These are phyloP conservation scores for Drosophila niveifrons DNA, from an alignment of 2,888 invertebrate genomes.

Conservation along the genomic window DNA sequence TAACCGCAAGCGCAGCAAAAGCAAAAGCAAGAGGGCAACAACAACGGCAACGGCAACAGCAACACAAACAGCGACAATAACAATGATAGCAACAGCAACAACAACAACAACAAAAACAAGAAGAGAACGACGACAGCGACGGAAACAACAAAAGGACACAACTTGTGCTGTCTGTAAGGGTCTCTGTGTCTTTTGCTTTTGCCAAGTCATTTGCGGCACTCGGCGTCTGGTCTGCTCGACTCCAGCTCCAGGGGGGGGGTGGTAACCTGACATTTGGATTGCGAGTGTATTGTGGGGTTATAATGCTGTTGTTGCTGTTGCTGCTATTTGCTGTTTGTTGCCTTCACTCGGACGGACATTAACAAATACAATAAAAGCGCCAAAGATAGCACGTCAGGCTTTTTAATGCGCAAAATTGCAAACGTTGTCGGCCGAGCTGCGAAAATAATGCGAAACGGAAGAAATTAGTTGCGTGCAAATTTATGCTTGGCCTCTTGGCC, in stretches of 20 bases:
- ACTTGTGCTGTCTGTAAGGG: conserved; percentile 57
- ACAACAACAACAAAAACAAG: conserved; percentile 41
- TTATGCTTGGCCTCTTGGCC: conserved; percentile 65
- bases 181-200: conserved; percentile 62
- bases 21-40: conserved; percentile 43
- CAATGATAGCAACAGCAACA: conserved; percentile 36
- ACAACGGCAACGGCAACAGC: conserved; percentile 25
- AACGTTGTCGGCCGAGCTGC: conserved; percentile 69
- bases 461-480: conserved; percentile 82
- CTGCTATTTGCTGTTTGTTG: conserved; percentile 1
- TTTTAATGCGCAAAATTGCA: conserved; percentile 82
- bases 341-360: conserved; percentile 66
- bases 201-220: conserved; percentile 78
- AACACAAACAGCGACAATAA: conserved; percentile 47
- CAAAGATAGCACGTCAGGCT: conserved; percentile 82
- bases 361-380: conserved; percentile 81
- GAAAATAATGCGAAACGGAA: conserved; percentile 82
- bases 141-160: conserved; percentile 81
- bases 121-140: conserved; percentile 53
- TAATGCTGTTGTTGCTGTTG: background rate
- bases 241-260: conserved; percentile 6
- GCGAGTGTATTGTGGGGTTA: conserved; percentile 6
- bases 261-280: background rate
- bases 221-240: conserved; percentile 40
- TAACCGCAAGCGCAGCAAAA: conserved; percentile 74